phyloP scores from a whole-genome alignment of 2,797 vertebrate species.

The Picus viridis region DNA sequence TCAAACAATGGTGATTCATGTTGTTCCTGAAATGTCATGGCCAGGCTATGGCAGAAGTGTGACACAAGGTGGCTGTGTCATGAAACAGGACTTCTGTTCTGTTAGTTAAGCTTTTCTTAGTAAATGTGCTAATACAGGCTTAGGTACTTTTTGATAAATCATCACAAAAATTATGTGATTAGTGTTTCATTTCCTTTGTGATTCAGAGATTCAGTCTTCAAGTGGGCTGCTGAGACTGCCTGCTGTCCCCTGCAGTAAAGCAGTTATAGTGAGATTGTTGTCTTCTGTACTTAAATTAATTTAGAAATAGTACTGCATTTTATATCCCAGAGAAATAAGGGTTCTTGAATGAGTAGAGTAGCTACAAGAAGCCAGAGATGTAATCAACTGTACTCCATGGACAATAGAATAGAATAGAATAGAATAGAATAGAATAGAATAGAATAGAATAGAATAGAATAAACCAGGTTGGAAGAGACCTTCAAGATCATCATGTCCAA shows the following conservation, averaged over 20 bases:
- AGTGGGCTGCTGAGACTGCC: neutral
- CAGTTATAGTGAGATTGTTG: neutral
- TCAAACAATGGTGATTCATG: neutral
- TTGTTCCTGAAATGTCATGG: neutral
- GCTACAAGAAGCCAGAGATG: neutral
- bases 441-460: no score
- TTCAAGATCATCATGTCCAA: no score
- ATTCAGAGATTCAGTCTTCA: neutral
- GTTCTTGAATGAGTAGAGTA: neutral
- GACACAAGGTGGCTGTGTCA: neutral
- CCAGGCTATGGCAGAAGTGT: neutral
- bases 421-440: no score
- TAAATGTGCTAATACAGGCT: neutral
- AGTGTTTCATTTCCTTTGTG: neutral
- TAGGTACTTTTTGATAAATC: neutral
- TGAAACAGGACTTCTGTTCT: neutral
- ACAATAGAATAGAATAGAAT: neutral
- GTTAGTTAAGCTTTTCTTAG: neutral
- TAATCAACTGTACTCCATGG: neutral
- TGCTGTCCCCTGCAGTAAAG: neutral
- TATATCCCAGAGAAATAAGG: neutral
- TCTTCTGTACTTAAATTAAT: neutral
- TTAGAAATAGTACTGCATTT: slow-evolving; percentile 23
- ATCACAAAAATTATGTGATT: neutral
- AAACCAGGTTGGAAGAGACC: no score